Percentiles rank a stretch among this genome's conserved stretches.
Evolutionary conservation across 2,113 vertebrate genomes (phyloP).

Genomic region (Peromyscus polionotus): DNA sequence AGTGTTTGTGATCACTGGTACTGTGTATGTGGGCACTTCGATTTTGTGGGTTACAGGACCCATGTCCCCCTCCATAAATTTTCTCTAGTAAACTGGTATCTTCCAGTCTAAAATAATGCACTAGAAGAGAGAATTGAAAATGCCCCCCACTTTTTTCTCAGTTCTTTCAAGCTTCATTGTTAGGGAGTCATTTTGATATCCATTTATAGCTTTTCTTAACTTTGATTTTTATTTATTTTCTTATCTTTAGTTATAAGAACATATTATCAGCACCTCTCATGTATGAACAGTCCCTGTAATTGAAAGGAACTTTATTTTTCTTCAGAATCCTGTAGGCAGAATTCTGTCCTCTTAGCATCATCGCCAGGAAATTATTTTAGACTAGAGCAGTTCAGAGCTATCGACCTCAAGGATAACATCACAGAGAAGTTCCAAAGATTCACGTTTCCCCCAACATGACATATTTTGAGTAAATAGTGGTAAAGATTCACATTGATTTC

Average conservation of each 20-base stretch:
- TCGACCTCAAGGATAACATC: constrained; percentile 24
- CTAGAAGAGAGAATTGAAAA: neutral
- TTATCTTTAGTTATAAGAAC: neutral
- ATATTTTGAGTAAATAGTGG: constrained; percentile 64
- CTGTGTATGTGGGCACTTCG: neutral
- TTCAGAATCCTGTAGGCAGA: constrained; percentile 17
- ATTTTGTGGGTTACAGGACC: neutral
- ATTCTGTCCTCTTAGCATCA: neutral
- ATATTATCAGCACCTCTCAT: neutral
- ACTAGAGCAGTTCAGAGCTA: constrained; percentile 4
- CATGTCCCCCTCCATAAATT: neutral
- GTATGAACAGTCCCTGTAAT: neutral
- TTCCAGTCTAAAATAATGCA: neutral
- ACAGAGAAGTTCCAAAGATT: constrained; percentile 17
- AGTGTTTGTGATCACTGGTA: neutral
- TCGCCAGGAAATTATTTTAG: constrained; percentile 53
- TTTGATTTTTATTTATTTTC: neutral
- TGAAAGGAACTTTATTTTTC: constrained; percentile 51
- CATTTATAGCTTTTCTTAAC: constrained; percentile 20
- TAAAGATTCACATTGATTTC: constrained; percentile 50
- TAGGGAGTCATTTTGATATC: neutral
- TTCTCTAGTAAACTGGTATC: neutral
- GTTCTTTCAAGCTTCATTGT: neutral
- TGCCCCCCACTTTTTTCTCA: neutral
- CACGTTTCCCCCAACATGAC: neutral